Evolutionary conservation across 2,797 vertebrate species (phyloP), one percentile per base, ranked within the genome.

Genomic region (Enteromius trimaculatus): DNA sequence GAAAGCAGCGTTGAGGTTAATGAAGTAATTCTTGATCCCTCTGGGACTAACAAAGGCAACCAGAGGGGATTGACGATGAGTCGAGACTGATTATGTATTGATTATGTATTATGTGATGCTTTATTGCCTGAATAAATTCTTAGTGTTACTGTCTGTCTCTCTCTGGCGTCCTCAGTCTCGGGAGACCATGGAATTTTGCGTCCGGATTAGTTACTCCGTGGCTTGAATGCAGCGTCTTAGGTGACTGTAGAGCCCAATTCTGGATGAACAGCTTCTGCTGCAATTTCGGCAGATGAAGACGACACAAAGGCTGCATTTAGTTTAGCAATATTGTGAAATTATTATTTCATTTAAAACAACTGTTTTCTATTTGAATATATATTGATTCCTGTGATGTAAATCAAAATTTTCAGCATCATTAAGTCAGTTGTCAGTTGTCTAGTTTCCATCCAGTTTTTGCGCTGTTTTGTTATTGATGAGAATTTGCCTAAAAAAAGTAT

Each of bases 1-100:
- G 23, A 51, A 75, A 76, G 77, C 39, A 29, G 49, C 21, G 21
- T 66, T 62, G 49, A 75, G 79, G 53, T 74, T 82, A 77, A 75
- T 42, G 4, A 69, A 72, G 74, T 85, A 51, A 82, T 49, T 79
- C 7, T 37, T 26, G 31, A 3, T 51, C 49, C 37, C 34, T 55
- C 34, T 79, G 83, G 74, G 74, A 75, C 37, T 3, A 8, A 29
- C 17, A 21, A 49, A 53, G 70, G 14, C 23, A 31, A 55, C 72
- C 55, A 70, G 31, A 80, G 76, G 34, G 53, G 1, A 64, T 29
- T 19, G 42, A 72, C 2, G 9, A 58, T 65, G 19, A 49, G 11
- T 19, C 65, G 42, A n/a, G 42, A 21, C 19, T 47, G 68, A 81
- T 62, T 49, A 49, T 78, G 13, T 64, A 31, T 17, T 47, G 17